phyloP scores from a whole-genome alignment of 2,888 invertebrate genomes.

The Diarsia mendica region DNA sequence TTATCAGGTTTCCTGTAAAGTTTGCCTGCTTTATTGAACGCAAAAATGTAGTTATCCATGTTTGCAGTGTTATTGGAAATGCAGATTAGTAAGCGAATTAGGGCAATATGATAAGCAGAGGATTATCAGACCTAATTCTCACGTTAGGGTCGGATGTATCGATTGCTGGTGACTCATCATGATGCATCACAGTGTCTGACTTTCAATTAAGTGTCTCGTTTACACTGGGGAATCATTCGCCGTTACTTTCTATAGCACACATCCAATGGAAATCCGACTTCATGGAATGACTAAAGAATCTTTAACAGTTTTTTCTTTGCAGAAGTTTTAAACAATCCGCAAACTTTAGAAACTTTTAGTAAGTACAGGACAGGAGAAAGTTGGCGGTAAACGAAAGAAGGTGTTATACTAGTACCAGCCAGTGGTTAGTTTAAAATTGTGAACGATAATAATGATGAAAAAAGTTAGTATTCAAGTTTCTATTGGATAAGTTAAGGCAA shows the following conservation, averaged over 20 bases:
- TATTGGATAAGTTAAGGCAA: background rate
- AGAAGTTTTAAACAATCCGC: constrained; percentile 15
- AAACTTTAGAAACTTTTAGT: constrained; percentile 23
- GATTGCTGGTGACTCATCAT: constrained; percentile 44
- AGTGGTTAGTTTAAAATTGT: constrained; percentile 8
- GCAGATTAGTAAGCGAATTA: constrained; percentile 21
- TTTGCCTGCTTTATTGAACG: background rate
- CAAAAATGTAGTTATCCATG: constrained; percentile 26
- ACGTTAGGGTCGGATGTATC: constrained; percentile 39
- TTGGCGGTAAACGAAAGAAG: constrained; percentile 10
- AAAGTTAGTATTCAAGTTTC: background rate
- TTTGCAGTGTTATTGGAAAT: constrained; percentile 19
- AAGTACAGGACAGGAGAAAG: constrained; percentile 27
- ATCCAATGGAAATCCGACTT: constrained; percentile 36
- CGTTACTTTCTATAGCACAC: constrained; percentile 62
- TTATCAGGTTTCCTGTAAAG: constrained; percentile 31
- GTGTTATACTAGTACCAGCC: background rate
- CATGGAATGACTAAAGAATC: constrained; percentile 26
- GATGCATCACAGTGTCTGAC: constrained; percentile 44
- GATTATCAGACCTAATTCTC: constrained; percentile 38
- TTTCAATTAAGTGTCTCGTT: constrained; percentile 58
- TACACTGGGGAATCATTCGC: constrained; percentile 53
- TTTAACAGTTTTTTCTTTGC: background rate
- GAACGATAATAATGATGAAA: constrained; percentile 12
- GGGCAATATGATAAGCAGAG: constrained; percentile 21